These are phyloP conservation scores for Andrena cerasifolii DNA, from an alignment of 1,140 invertebrate genomes.

Conservation along the genomic window DNA sequence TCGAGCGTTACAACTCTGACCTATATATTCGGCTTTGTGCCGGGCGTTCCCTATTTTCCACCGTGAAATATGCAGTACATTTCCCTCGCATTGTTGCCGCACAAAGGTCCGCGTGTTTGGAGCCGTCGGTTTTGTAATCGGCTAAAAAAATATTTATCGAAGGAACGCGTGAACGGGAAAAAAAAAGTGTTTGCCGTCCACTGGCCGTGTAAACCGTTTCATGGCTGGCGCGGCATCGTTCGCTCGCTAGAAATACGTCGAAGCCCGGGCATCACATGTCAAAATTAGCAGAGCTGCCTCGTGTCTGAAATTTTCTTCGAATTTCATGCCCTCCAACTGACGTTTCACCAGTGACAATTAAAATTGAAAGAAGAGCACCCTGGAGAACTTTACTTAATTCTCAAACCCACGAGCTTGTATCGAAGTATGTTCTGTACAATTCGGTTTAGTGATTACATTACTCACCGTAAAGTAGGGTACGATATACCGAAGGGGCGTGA, in stretches of 20 bases:
- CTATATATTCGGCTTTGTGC: conserved; percentile 42
- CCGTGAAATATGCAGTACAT: conserved; percentile 48
- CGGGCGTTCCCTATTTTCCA: conserved; percentile 37
- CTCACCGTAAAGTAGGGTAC: background rate
- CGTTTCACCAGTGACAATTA: no score
- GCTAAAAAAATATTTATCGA: conserved; percentile 43
- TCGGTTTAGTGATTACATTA: no score
- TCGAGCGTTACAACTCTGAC: conserved; percentile 44
- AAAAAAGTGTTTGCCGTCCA: conserved; percentile 28
- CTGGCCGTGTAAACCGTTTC: conserved; percentile 22
- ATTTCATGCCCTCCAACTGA: no score
- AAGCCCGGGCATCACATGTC: background rate
- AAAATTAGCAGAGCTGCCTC: background rate
- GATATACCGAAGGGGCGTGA: background rate
- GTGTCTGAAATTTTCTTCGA: background rate
- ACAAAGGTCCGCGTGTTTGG: conserved; percentile 29
- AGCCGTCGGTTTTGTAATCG: conserved; percentile 44
- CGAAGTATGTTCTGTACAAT: no score
- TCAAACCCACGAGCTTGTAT: no score
- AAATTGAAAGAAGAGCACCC: no score
- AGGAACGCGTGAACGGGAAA: conserved; percentile 7
- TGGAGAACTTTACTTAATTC: no score
- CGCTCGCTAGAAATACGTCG: background rate
- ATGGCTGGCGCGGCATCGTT: background rate
- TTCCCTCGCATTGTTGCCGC: conserved; percentile 48